Base-by-base conservation (phyloP, 2,888 invertebrate genomes). In the Coelogynopora nodosa region DNA sequence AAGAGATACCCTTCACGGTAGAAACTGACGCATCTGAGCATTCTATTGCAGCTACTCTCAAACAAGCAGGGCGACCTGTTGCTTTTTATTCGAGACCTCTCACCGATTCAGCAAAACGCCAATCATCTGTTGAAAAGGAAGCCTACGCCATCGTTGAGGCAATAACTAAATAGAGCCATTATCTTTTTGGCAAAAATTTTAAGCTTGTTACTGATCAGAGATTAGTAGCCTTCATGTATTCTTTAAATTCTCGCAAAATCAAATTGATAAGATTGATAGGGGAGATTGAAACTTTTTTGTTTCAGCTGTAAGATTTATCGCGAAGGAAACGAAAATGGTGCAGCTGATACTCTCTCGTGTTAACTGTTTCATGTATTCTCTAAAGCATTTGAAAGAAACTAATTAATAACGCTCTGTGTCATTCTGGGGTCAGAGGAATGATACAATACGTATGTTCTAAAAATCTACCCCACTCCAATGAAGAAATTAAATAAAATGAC, bases 261-360 rank as follows among this genome's bases (percentile, higher is more conserved):
- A 88, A 89, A 88, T 88, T 86, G 87, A 88, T 26, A 88, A 89
- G 83, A 88, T 88, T 13, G 81, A 87, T 27, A 26, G 86, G 18
- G 88, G 88, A 26, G 86, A 80, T 10, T 89, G 26, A 88, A 89
- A 82, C 74, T 88, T 18, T 67, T 87, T 29, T 31, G 31, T 30
- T 88, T 86, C 80, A 87, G 86, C 26, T 87, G 86, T 84, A 87
- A 88, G n/a, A 84, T 88, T 49, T 88, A 88, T 80, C 67, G 86
- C 0, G n/a, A 88, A 86, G 0, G 88, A 0, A 86, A 74, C n/a
- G 31, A 86, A 67, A 88, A 88, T 74, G 30, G 31, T 10, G 87
- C 82, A 31, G 83, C 87, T 27, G 88, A 88, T 81, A 83, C 87
- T 2, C 26, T 88, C 5, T 26, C 49, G 88, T n/a, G 81, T 84